These are phyloP conservation scores for Phthorimaea operculella DNA, from an alignment of 1,140 invertebrate genomes.

Conservation along the genomic window DNA sequence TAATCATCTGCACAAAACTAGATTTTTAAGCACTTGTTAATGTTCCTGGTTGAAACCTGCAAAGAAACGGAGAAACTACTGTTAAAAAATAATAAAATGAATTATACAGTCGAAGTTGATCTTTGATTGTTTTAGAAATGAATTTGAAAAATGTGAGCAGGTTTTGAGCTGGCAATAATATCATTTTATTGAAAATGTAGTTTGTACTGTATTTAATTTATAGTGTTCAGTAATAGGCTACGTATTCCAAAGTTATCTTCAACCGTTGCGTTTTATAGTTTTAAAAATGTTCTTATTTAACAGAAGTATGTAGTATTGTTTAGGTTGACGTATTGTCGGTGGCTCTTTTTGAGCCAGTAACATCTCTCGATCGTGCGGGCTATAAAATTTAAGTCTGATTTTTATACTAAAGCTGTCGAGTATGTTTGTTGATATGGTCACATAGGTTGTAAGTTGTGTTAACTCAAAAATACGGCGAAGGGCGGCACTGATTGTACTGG, in stretches of 20 bases:
- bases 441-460: slow-evolving; percentile 31
- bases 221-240: background rate
- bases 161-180: too few species aligned
- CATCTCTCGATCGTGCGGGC: slow-evolving; percentile 22
- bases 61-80: too few species aligned
- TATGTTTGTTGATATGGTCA: slow-evolving; percentile 39
- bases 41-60: too few species aligned
- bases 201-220: background rate
- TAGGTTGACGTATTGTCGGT: slow-evolving; percentile 31
- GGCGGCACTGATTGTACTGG: too few species aligned
- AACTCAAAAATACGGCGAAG: slow-evolving; percentile 3
- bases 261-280: slow-evolving; percentile 16
- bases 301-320: slow-evolving; percentile 39
- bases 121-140: too few species aligned
- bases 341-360: slow-evolving; percentile 5
- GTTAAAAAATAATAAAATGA: too few species aligned
- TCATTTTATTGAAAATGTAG: too few species aligned
- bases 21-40: too few species aligned
- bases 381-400: slow-evolving; percentile 53
- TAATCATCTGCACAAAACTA: too few species aligned
- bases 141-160: too few species aligned
- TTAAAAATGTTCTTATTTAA: slow-evolving; percentile 38
- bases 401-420: slow-evolving; percentile 50
- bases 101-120: too few species aligned
- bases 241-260: background rate